Percentiles rank a stretch among this genome's conserved stretches.
These are phyloP conservation scores for Lophotis ruficrista DNA, from an alignment of 2,113 vertebrate species.

Conservation along the genomic window DNA sequence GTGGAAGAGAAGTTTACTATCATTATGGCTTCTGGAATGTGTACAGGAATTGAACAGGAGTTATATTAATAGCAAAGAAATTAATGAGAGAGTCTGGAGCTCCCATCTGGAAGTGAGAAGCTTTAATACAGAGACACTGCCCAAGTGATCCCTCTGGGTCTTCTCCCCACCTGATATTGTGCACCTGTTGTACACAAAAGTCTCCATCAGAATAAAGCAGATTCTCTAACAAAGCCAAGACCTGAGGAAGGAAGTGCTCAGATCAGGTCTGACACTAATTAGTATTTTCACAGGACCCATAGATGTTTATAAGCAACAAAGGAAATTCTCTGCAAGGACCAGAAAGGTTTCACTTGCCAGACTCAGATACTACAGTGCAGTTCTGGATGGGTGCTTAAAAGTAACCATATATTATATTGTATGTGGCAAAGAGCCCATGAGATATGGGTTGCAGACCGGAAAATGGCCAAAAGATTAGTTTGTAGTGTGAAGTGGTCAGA, in stretches of 20 bases:
- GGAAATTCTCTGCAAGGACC: background rate
- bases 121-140: background rate
- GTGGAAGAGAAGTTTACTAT: background rate
- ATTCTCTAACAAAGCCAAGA: background rate
- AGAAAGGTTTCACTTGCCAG: background rate
- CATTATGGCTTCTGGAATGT: background rate
- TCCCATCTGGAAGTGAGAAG: background rate
- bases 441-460: background rate
- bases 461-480: background rate
- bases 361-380: background rate
- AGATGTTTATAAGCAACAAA: background rate
- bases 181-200: background rate
- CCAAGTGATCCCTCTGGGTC: background rate
- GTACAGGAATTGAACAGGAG: background rate
- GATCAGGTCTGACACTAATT: background rate
- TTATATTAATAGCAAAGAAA: background rate
- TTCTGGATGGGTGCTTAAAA: background rate
- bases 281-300: background rate
- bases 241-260: accelerated
- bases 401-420: background rate
- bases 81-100: background rate
- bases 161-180: background rate
- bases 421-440: background rate
- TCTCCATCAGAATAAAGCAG: background rate
- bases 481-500: background rate